Conservation (phyloP, 2,888 invertebrate species). For the Tetramorium bicarinatum region DNA sequence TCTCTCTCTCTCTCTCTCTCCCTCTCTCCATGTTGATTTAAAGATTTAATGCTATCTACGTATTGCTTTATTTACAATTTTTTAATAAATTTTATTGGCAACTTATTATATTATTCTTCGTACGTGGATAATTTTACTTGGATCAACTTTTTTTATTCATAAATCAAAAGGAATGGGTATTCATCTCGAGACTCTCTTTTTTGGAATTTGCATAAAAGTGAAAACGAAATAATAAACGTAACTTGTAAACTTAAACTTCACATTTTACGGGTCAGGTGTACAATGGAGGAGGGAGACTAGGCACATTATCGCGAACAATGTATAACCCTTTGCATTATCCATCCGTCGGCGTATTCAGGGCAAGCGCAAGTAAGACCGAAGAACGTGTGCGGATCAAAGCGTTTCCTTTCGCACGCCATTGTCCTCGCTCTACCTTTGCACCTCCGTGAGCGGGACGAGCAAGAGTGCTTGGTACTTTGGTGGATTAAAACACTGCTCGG, state of each 20-base stretch:
- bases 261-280: conserved; percentile 16
- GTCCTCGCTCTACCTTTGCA: conserved; percentile 46
- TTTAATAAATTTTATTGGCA: background rate
- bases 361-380: conserved; percentile 14
- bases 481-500: conserved; percentile 48
- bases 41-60: background rate
- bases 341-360: conserved; percentile 1
- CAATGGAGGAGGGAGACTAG: background rate
- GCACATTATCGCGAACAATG: conserved; percentile 26
- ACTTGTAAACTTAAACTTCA: background rate
- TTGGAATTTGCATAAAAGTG: background rate
- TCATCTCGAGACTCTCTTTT: background rate
- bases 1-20: too few relatives aligned
- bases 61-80: background rate
- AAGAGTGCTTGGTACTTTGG: conserved; percentile 26
- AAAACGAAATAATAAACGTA: conserved; percentile 7
- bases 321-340: conserved; percentile 29
- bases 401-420: conserved; percentile 67
- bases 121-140: background rate
- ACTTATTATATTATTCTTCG: background rate
- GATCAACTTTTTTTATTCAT: background rate
- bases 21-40: background rate
- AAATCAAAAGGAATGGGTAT: background rate
- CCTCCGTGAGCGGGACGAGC: conserved; percentile 52
- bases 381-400: conserved; percentile 44